Evolutionary conservation across 1,140 invertebrate genomes (phyloP), one percentile per base, ranked within the genome.

Genomic region (Pteromalus puparum): DNA sequence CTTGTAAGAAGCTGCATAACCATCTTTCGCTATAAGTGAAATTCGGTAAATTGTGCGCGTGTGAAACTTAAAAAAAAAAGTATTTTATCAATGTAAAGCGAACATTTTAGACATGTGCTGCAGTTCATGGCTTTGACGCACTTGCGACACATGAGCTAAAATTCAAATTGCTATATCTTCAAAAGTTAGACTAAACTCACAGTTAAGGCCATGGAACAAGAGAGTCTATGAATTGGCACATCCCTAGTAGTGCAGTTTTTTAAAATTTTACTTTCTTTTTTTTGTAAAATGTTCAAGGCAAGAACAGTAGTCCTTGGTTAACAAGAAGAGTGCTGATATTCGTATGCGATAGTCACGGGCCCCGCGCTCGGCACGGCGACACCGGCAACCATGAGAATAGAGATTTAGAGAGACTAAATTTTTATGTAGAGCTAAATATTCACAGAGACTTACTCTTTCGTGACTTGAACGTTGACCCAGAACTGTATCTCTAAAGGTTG

Each of bases 401-500:
- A 73, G 76, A 72, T 30, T 26, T 82, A 61, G 15, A 85, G 46
- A 85, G 67, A 68, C 48, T 82, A 68, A 24, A 82, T 74, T 61
- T n/a, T 70, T 76, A 77, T 77, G 80, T 87, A 85, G 77, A 81
- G 46, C 83, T 83, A 82, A 85, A 72, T 34, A 85, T 86, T 84
- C 75, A 76, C 86, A 88, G 88, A 87, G 88, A 91, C 90, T 90
- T 90, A 89, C 90, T 90, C 88, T 90, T 90, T 87, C 88, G 87
- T 89, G 85, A 90, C 89, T 89, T 90, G 89, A 90, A 89, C 88
- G 89, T 86, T 88, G 89, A 87, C 89, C 87, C 87, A 86, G 89
- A 88, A 90, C 89, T 91, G 89, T 90, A 86, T 89, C 89, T 90
- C 86, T 91, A 90, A 34, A 88, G 87, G 87, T 89, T 90, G 88